Base-by-base conservation (phyloP, 2,888 invertebrate genomes). In the Mesorhabditis belari region DNA sequence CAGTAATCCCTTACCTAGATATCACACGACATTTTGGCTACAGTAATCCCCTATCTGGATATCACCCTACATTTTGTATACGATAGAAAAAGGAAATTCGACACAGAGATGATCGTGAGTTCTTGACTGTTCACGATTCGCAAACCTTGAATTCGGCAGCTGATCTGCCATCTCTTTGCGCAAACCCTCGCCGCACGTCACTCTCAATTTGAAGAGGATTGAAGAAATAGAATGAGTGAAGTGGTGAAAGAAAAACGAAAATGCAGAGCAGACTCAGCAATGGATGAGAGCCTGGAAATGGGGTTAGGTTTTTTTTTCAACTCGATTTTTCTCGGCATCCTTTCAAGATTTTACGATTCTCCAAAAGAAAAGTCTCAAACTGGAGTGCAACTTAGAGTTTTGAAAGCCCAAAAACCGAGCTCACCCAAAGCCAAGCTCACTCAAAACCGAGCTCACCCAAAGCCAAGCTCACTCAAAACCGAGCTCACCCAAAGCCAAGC, bases 181-280 rank as follows among this genome's bases (percentile, higher is more conserved):
- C 77, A 60, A 71, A 77, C 19, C 77, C 77, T 51, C 77, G 57
- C 24, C 77, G 56, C 23, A 77, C 71, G 57, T 77, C 77, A 49
- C 76, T 77, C 54, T 76, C 74, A 28, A 77, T 69, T 57, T 67
- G 62, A 24, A 75, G 61, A 12, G 74, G 72, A 55, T 64, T 64
- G 27, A 76, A 60, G 44, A 72, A 29, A 61, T 71, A 76, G 57
- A 65, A 73, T 57, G 44, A 35, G 44, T 35, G 44, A 9, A 35
- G 44, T n/a, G 44, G 44, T 17, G n/a, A n/a, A n/a, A 35, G 44
- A 9, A 35, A 9, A n/a, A 35, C 0, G 12, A 35, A 35, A 9
- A 35, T 17, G 12, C 12, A 17, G 1, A 35, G 44, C n/a, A 35
- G n/a, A 17, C 12, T 17, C 44, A 35, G 44, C 44, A 35, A n/a